phyloP scores from a whole-genome alignment of 1,140 invertebrate genomes.

The Pseudomyrmex concolor region DNA sequence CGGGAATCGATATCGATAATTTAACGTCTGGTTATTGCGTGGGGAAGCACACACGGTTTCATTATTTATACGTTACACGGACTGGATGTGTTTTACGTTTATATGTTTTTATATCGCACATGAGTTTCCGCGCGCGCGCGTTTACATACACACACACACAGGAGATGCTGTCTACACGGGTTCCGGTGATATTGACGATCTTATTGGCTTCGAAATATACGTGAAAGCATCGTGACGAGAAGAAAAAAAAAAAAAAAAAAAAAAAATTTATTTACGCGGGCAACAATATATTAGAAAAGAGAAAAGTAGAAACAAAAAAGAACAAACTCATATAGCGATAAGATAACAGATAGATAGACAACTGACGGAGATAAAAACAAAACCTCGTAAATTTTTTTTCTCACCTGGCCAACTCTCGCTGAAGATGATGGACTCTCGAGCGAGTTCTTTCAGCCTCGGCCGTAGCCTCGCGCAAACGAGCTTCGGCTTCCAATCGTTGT shows the following conservation, averaged over 20 bases:
- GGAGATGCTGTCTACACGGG: slow-evolving; percentile 57
- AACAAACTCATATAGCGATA: too few relatives aligned
- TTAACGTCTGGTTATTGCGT: slow-evolving; percentile 79
- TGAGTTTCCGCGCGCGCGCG: not conserved
- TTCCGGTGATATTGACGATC: slow-evolving; percentile 68
- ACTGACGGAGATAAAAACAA: not conserved
- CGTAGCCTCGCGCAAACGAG: slow-evolving; percentile 85
- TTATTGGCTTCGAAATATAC: slow-evolving; percentile 2
- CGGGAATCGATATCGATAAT: slow-evolving; percentile 78
- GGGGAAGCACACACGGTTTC: slow-evolving; percentile 69
- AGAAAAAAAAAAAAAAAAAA: too few relatives aligned
- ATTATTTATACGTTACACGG: slow-evolving; percentile 76
- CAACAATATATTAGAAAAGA: too few relatives aligned
- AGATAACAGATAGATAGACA: too few relatives aligned
- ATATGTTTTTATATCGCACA: slow-evolving; percentile 29
- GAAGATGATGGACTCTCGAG: slow-evolving; percentile 85
- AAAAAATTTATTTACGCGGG: too few relatives aligned
- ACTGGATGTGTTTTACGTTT: slow-evolving; percentile 45
- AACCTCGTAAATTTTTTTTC: slow-evolving; percentile 38
- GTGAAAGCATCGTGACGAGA: too few relatives aligned
- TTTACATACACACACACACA: not conserved
- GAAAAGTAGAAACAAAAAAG: too few relatives aligned
- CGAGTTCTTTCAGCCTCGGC: slow-evolving; percentile 86
- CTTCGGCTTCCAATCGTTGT: slow-evolving; percentile 86
- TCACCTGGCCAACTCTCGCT: slow-evolving; percentile 86